Evolutionary conservation across 2,113 vertebrate genomes (phyloP).

Genomic region (Ivindomyrus marchei): DNA sequence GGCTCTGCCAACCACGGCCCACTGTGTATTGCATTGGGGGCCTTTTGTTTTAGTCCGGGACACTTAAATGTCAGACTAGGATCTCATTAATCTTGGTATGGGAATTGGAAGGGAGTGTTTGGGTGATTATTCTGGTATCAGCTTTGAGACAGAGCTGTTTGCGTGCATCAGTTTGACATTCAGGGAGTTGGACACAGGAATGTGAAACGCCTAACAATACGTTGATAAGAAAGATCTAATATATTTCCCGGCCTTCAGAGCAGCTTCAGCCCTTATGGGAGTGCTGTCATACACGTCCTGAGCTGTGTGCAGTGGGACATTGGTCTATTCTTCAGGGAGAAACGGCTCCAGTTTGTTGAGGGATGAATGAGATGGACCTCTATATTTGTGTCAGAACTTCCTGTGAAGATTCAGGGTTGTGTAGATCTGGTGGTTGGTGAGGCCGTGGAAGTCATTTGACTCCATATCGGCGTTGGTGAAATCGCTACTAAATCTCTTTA

Average conservation of each 20-base stretch:
- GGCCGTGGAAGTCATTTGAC: background rate
- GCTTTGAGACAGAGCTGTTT: background rate
- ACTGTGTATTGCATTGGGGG: background rate
- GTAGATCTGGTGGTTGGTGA: background rate
- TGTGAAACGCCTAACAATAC: background rate
- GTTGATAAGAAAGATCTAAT: background rate
- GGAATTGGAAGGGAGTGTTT: background rate
- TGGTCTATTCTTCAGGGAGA: background rate
- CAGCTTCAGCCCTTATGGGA: background rate
- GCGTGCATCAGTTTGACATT: background rate
- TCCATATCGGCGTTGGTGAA: background rate
- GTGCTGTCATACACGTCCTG: background rate
- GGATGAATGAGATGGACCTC: background rate
- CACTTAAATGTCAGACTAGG: background rate
- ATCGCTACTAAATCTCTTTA: background rate
- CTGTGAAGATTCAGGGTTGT: background rate
- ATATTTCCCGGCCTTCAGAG: background rate
- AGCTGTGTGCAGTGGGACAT: background rate
- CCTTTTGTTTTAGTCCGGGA: background rate
- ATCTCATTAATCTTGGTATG: background rate
- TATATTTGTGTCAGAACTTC: background rate
- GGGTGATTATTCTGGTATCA: background rate
- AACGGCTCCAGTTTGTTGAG: background rate
- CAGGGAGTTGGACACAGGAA: background rate
- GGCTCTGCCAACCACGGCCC: background rate